Conservation (phyloP, 2,888 invertebrate species). For the Danaus chrysippus region DNA sequence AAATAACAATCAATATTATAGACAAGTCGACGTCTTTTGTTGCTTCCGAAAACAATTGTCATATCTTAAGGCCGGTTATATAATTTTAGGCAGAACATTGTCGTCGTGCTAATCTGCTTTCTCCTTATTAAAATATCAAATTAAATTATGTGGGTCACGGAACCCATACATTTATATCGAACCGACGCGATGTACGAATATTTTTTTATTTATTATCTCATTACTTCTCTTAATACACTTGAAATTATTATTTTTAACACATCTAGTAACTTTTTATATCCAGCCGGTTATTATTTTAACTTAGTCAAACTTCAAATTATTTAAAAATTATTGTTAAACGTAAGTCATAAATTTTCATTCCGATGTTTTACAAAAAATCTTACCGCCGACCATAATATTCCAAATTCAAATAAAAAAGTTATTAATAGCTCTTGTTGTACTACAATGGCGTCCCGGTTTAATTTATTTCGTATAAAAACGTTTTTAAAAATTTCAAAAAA, state of each 20-base stretch:
- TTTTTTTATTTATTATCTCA: no score
- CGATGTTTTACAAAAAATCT: not conserved
- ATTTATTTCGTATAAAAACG: not conserved
- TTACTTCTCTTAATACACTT: no score
- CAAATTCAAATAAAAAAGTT: slow-evolving; percentile 4
- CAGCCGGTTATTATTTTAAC: no score
- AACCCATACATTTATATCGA: not conserved
- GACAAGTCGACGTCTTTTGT: not conserved
- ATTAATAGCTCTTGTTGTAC: not conserved
- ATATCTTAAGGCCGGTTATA: slow-evolving; percentile 36
- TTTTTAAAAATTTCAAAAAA: not conserved
- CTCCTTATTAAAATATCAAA: slow-evolving; percentile 39
- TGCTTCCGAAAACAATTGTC: not conserved
- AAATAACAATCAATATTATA: no score
- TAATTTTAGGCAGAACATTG: slow-evolving; percentile 41
- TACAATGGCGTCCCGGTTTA: not conserved
- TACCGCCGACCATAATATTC: not conserved
- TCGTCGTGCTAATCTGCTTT: slow-evolving; percentile 58
- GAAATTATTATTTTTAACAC: no score
- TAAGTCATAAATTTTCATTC: not conserved
- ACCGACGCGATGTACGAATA: no score
- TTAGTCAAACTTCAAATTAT: not conserved
- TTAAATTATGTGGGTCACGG: slow-evolving; percentile 15
- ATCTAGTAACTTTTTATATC: no score
- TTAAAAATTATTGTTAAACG: not conserved